phyloP scores from a whole-genome alignment of 2,113 vertebrate species.

The Cynoglossus semilaevis region DNA sequence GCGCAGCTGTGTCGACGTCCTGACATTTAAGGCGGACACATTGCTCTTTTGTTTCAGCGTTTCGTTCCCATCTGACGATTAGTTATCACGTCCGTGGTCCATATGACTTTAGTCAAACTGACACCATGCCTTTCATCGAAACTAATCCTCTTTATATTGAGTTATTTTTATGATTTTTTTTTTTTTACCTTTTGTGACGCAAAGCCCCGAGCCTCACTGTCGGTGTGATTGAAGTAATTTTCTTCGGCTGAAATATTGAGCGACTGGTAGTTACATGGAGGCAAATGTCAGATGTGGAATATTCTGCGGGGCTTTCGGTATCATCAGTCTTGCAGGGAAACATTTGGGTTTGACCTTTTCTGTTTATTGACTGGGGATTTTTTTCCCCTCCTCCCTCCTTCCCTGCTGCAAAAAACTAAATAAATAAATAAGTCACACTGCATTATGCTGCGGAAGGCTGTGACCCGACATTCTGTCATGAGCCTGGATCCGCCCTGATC shows the following conservation, averaged over 20 bases:
- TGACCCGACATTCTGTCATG: conserved; percentile 67
- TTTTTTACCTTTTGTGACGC: neutral
- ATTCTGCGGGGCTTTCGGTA: conserved; percentile 42
- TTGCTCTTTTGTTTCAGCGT: neutral
- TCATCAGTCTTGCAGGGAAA: conserved; percentile 58
- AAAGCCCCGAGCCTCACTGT: neutral
- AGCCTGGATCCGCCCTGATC: conserved; percentile 24
- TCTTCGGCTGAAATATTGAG: conserved; percentile 39
- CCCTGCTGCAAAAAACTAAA: conserved; percentile 22
- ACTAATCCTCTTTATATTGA: conserved; percentile 9
- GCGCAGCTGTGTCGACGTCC: neutral
- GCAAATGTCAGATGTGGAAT: conserved; percentile 64
- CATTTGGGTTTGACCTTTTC: conserved; percentile 71
- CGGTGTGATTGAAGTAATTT: conserved; percentile 24
- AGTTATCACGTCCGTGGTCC: neutral
- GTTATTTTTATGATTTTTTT: neutral
- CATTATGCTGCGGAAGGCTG: conserved; percentile 42
- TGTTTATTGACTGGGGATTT: conserved; percentile 61
- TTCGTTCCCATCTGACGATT: neutral
- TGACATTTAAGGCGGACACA: neutral
- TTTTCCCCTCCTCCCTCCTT: conserved; percentile 30
- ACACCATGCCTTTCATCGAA: neutral
- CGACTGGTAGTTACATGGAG: conserved; percentile 12
- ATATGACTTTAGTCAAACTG: conserved; percentile 5
- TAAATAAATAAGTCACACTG: neutral